phyloP scores from a whole-genome alignment of 2,797 vertebrate genomes.

The Xyrichtys novacula region DNA sequence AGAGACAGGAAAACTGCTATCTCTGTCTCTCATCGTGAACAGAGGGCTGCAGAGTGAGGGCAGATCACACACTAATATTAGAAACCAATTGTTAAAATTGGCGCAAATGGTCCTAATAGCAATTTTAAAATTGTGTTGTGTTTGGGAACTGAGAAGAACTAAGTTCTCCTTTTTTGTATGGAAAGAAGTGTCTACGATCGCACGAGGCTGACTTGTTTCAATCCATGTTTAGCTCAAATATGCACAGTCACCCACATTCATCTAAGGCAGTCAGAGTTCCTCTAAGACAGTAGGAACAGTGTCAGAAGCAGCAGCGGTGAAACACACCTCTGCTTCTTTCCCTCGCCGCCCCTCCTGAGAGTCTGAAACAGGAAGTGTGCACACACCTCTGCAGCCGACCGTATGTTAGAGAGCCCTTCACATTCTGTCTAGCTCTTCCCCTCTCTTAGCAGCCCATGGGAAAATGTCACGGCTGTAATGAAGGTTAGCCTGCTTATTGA shows the following conservation, averaged over 20 bases:
- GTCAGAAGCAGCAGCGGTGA: slow-evolving; percentile 3
- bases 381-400: slow-evolving; percentile 37
- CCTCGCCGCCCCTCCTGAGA: slow-evolving; percentile 43
- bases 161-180: too few species aligned
- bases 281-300: slow-evolving; percentile 43
- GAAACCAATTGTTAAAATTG: too few species aligned
- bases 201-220: slow-evolving; percentile 8
- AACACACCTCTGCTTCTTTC: slow-evolving; percentile 22
- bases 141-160: too few species aligned
- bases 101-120: too few species aligned
- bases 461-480: slow-evolving; percentile 76
- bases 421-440: slow-evolving; percentile 46
- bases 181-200: too few species aligned
- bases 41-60: too few species aligned
- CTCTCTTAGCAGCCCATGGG: slow-evolving; percentile 54
- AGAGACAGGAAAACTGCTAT: too few species aligned
- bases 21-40: too few species aligned
- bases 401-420: slow-evolving; percentile 56
- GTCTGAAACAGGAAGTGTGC: slow-evolving; percentile 29
- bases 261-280: slow-evolving; percentile 47
- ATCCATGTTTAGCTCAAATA: slow-evolving; percentile 2
- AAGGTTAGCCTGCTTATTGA: slow-evolving; percentile 75
- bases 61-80: too few species aligned
- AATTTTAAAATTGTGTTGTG: too few species aligned
- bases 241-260: slow-evolving; percentile 14